These are phyloP conservation scores for Orthosia incerta DNA, from an alignment of 2,888 invertebrate genomes.

Conservation along the genomic window DNA sequence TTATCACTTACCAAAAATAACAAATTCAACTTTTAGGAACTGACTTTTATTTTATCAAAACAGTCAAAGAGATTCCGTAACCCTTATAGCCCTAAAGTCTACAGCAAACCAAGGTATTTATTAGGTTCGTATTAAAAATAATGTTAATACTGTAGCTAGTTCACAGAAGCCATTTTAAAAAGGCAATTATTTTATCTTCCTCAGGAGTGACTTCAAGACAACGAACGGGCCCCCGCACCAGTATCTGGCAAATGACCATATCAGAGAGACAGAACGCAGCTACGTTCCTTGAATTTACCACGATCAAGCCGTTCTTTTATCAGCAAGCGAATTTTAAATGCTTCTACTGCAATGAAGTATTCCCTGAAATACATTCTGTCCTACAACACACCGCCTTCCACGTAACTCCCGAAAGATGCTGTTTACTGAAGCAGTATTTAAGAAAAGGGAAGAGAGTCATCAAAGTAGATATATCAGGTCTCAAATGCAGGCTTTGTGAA, in stretches of 20 bases:
- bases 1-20: too few relatives aligned
- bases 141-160: constrained; percentile 2
- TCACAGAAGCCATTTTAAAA: constrained; percentile 54
- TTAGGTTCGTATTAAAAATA: constrained; percentile 26
- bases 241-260: constrained; percentile 88
- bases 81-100: neutral
- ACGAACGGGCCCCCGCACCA: constrained; percentile 80
- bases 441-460: constrained; percentile 86
- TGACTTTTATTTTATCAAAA: neutral
- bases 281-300: constrained; percentile 83
- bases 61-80: neutral
- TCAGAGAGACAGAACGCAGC: constrained; percentile 87
- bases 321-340: constrained; percentile 88
- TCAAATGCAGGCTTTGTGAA: constrained; percentile 85
- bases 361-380: constrained; percentile 83
- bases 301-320: constrained; percentile 85
- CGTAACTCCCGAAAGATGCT: constrained; percentile 76
- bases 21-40: neutral
- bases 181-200: constrained; percentile 66
- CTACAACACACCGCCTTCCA: constrained; percentile 80
- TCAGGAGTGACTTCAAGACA: constrained; percentile 69
- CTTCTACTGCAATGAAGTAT: constrained; percentile 86
- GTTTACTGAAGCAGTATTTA: constrained; percentile 81
- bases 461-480: constrained; percentile 85
- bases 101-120: neutral